Percentiles rank a stretch among this genome's conserved stretches.
These are phyloP conservation scores for Diorhabda carinulata DNA, from an alignment of 1,140 invertebrate genomes.

Conservation along the genomic window DNA sequence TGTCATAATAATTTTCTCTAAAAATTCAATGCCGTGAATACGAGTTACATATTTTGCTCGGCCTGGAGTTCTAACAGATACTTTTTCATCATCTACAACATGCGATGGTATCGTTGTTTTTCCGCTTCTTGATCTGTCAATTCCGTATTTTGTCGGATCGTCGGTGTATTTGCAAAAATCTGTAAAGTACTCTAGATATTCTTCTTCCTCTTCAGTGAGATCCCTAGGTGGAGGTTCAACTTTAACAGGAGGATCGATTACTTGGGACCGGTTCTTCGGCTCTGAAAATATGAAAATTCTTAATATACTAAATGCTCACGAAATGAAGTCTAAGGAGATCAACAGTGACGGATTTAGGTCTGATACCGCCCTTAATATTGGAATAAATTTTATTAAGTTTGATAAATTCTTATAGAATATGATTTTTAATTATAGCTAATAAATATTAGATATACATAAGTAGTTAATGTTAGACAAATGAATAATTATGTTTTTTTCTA, in stretches of 20 bases:
- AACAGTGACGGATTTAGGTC: no score
- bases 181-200: constrained; percentile 41
- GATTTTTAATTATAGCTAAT: no score
- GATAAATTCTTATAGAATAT: no score
- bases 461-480: no score
- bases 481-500: no score
- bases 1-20: constrained; percentile 1
- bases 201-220: constrained; percentile 37
- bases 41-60: neutral
- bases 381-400: no score
- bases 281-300: constrained; percentile 21
- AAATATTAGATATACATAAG: no score
- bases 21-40: neutral
- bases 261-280: constrained; percentile 35
- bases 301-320: no score
- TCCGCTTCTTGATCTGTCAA: constrained; percentile 22
- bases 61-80: neutral
- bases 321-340: no score
- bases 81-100: neutral
- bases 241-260: constrained; percentile 27
- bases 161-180: constrained; percentile 37
- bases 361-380: no score
- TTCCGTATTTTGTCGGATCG: constrained; percentile 34
- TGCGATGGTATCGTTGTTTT: neutral
- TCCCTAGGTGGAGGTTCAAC: constrained; percentile 21